Evolutionary conservation across 2,888 invertebrate genomes (phyloP).

Genomic region (Corythucha ciliata): DNA sequence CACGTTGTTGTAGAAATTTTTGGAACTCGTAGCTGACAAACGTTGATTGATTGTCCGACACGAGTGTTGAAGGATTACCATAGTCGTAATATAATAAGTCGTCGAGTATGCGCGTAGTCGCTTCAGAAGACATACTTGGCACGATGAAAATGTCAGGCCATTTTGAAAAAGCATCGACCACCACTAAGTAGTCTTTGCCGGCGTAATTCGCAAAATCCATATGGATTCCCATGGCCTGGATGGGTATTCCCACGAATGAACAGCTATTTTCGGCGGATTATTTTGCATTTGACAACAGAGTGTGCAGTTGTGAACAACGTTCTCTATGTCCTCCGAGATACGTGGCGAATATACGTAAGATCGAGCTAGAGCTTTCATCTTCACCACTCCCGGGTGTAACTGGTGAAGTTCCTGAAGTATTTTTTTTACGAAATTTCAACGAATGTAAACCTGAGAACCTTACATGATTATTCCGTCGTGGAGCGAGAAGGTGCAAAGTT

Average conservation of each 20-base stretch:
- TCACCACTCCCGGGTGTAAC: background rate
- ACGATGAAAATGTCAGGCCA: no score
- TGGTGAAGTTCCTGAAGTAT: constrained; percentile 4
- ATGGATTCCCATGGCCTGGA: constrained; percentile 8
- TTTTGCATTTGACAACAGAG: background rate
- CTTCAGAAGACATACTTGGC: background rate
- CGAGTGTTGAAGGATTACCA: constrained; percentile 1
- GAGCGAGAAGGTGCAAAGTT: no score
- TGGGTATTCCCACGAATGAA: constrained; percentile 3
- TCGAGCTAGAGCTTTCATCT: constrained; percentile 11
- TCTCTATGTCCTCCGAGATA: constrained; percentile 6
- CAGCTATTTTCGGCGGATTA: background rate
- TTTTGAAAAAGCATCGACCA: constrained; percentile 10
- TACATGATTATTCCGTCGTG: no score
- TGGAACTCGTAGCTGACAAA: constrained; percentile 11
- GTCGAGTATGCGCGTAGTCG: background rate
- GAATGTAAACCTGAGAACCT: no score
- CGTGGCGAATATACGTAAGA: constrained; percentile 7
- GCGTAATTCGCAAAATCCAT: constrained; percentile 13
- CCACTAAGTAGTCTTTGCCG: background rate
- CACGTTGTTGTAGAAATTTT: background rate
- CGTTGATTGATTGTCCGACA: constrained; percentile 7
- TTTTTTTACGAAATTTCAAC: no score
- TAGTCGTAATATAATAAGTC: constrained; percentile 4
- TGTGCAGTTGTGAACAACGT: background rate